Evolutionary conservation across 1,140 invertebrate genomes (phyloP).

Genomic region (Venturia canescens): DNA sequence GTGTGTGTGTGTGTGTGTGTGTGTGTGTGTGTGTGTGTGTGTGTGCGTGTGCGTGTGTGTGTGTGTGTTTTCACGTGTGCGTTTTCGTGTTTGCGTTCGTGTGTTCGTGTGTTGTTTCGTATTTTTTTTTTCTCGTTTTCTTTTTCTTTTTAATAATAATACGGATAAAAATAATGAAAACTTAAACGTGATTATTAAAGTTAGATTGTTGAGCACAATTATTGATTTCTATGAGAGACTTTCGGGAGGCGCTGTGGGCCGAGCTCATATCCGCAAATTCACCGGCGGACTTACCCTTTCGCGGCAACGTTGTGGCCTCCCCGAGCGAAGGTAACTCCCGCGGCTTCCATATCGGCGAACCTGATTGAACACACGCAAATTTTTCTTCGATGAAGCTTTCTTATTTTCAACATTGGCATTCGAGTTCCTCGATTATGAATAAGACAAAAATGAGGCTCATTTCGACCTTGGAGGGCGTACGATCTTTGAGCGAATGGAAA

Average conservation of each 20-base stretch:
- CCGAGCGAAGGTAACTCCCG: constrained; percentile 74
- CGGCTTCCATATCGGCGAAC: constrained; percentile 76
- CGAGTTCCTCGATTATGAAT: background rate
- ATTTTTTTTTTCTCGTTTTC: constrained; percentile 41
- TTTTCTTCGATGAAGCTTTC: constrained; percentile 39
- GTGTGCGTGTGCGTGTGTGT: too few species aligned
- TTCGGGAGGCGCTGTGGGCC: constrained; percentile 74
- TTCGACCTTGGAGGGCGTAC: too few species aligned
- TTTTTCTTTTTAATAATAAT: constrained; percentile 28
- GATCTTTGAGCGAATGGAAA: too few species aligned
- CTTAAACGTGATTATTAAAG: constrained; percentile 76
- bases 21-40: too few species aligned
- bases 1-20: too few species aligned
- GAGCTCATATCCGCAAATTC: constrained; percentile 74
- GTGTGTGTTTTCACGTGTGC: too few species aligned
- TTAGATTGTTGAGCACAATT: constrained; percentile 76
- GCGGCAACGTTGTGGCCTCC: constrained; percentile 75
- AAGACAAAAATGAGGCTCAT: background rate
- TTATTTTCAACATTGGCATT: background rate
- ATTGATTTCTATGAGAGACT: constrained; percentile 76
- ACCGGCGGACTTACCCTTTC: constrained; percentile 75
- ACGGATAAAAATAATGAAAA: constrained; percentile 51
- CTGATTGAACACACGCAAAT: constrained; percentile 59
- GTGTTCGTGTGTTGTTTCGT: too few species aligned
- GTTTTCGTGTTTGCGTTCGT: too few species aligned